Evolutionary conservation across 2,888 invertebrate genomes (phyloP).

Genomic region (Gandaritis pyraliata): DNA sequence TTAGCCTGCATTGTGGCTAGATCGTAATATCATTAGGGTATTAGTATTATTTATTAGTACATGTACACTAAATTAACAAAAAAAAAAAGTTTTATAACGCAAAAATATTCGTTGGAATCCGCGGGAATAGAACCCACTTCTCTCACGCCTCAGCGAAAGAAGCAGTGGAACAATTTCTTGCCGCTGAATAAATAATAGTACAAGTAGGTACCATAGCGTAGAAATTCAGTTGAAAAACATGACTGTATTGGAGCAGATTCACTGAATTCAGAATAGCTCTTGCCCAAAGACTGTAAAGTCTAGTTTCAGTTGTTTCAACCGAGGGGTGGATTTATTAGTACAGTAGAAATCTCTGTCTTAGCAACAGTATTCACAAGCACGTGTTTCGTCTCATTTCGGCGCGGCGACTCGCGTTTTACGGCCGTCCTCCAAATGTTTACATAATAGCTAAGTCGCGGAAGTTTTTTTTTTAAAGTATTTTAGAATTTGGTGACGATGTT

Average conservation of each 20-base stretch:
- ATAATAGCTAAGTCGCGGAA: conserved; percentile 46
- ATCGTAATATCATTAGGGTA: no score
- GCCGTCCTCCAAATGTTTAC: conserved; percentile 36
- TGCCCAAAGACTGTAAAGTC: not conserved
- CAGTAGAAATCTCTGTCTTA: conserved; percentile 5
- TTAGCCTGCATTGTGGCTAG: no score
- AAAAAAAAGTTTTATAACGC: no score
- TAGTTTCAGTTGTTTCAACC: conserved; percentile 3
- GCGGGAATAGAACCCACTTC: no score
- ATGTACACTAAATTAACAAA: no score
- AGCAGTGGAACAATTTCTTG: no score
- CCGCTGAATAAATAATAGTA: no score
- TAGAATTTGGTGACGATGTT: conserved; percentile 46
- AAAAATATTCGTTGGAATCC: no score
- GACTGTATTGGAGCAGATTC: not conserved
- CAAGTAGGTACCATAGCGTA: no score
- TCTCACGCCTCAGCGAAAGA: no score
- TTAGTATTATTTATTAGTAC: no score
- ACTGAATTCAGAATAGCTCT: not conserved
- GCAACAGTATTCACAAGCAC: conserved; percentile 15
- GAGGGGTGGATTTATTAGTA: not conserved
- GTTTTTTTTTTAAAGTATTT: conserved; percentile 63
- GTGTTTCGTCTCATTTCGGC: conserved; percentile 26
- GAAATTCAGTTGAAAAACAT: no score
- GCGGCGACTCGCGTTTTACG: conserved; percentile 20